Conservation (phyloP, 2,888 invertebrate genomes). For the Phaedon cochleariae region DNA sequence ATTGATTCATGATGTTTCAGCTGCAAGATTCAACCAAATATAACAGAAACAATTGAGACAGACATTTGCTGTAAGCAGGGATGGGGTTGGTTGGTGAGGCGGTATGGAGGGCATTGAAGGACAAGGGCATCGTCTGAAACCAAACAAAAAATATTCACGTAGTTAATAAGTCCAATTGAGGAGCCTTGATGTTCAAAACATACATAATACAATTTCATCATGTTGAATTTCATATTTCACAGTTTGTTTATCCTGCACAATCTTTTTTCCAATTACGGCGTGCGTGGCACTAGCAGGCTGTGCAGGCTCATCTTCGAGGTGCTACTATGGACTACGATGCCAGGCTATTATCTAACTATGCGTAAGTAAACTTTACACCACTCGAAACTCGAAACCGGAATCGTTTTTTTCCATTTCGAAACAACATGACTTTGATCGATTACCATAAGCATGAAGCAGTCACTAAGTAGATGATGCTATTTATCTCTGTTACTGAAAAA, state of each 20-base stretch:
- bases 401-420: constrained; percentile 11
- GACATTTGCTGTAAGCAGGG: constrained; percentile 42
- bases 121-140: constrained; percentile 16
- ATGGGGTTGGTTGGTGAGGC: constrained; percentile 26
- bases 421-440: too few species aligned
- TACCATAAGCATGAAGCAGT: too few species aligned
- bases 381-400: constrained; percentile 7
- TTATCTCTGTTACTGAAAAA: too few species aligned
- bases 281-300: constrained; percentile 63
- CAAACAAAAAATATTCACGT: constrained; percentile 23
- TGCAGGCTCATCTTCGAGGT: constrained; percentile 59
- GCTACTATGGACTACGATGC: constrained; percentile 56
- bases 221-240: constrained; percentile 4
- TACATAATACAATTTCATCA: constrained; percentile 19
- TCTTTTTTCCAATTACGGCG: constrained; percentile 48
- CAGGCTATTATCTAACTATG: constrained; percentile 56
- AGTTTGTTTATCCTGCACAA: constrained; percentile 53
- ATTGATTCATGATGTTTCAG: neutral
- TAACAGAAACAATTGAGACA: constrained; percentile 35
- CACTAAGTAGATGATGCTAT: too few species aligned
- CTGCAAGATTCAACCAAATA: constrained; percentile 40
- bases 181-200: constrained; percentile 58
- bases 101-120: constrained; percentile 17
- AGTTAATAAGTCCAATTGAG: constrained; percentile 56
- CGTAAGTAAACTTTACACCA: constrained; percentile 41